phyloP scores from a whole-genome alignment of 2,113 vertebrate genomes.

The Laticauda laticaudata region DNA sequence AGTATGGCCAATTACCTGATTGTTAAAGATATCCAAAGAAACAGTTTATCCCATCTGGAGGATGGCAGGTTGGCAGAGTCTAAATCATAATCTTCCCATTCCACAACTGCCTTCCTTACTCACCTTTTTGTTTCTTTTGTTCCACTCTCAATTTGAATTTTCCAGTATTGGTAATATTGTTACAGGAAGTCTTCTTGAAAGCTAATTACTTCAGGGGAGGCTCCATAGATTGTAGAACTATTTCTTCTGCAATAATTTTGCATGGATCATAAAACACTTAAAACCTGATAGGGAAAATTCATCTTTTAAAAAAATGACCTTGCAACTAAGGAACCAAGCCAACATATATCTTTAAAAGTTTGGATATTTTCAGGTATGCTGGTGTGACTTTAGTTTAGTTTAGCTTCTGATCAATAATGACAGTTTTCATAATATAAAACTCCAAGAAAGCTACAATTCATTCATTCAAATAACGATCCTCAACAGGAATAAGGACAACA shows the following conservation, averaged over 20 bases:
- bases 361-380: background rate
- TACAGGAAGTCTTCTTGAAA: background rate
- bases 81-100: background rate
- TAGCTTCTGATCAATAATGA: constrained; percentile 1
- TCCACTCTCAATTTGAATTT: background rate
- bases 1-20: background rate
- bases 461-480: background rate
- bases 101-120: background rate
- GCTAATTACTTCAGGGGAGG: background rate
- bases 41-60: background rate
- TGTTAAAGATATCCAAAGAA: background rate
- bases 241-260: constrained; percentile 3
- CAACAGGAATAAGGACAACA: constrained; percentile 3
- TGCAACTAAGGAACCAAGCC: constrained; percentile 13
- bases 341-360: background rate
- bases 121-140: background rate
- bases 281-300: constrained; percentile 14
- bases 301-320: constrained; percentile 13
- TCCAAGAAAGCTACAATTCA: constrained; percentile 12
- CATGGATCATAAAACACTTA: constrained; percentile 26
- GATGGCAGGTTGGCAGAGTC: background rate
- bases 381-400: background rate
- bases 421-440: background rate
- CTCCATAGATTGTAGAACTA: background rate
- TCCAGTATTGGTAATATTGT: background rate